phyloP scores from a whole-genome alignment of 2,113 vertebrate genomes.

The Bambusicola thoracicus region DNA sequence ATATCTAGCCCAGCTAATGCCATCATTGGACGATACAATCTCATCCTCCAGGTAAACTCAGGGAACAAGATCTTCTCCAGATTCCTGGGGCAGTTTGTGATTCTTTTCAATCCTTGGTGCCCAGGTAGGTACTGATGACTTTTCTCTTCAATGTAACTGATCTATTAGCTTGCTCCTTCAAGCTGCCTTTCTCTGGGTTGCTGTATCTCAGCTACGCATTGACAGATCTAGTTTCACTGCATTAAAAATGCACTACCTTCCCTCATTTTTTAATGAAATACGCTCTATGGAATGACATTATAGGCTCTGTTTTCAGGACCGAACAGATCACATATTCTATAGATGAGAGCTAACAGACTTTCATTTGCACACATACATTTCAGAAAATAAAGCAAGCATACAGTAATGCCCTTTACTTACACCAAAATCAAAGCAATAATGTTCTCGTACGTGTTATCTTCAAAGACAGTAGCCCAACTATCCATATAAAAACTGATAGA shows the following conservation, averaged over 20 bases:
- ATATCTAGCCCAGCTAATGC: constrained; percentile 81
- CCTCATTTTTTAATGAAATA: not conserved
- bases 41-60: constrained; percentile 76
- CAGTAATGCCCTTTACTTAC: not conserved
- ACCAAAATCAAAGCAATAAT: not conserved
- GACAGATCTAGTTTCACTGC: not conserved
- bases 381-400: not conserved
- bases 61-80: constrained; percentile 57
- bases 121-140: constrained; percentile 77
- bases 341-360: not conserved
- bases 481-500: not conserved
- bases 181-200: not conserved
- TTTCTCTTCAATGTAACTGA: not conserved
- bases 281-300: not conserved
- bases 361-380: rapidly evolving
- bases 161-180: not conserved
- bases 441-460: not conserved
- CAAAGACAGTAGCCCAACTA: not conserved
- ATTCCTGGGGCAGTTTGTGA: constrained; percentile 79
- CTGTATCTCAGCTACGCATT: not conserved
- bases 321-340: not conserved
- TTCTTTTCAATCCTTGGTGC: constrained; percentile 96
- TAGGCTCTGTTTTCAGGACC: not conserved
- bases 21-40: constrained; percentile 83
- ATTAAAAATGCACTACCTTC: not conserved